These are phyloP conservation scores for Cyclopterus lumpus DNA, from an alignment of 2,797 vertebrate species.

Conservation along the genomic window DNA sequence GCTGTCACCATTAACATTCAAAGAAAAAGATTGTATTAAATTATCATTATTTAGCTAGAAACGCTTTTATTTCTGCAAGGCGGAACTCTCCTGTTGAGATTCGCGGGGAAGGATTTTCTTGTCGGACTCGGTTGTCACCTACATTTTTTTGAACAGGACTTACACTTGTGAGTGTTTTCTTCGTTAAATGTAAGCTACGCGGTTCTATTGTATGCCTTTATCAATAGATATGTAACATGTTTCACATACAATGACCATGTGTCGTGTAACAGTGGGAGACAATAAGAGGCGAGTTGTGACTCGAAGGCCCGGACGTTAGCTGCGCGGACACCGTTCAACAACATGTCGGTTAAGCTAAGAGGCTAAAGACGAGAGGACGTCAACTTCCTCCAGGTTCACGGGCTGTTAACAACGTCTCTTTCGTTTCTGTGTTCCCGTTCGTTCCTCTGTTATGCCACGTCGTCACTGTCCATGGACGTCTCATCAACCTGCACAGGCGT, in stretches of 20 bases:
- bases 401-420: background rate
- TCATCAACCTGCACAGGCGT: background rate
- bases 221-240: rapidly evolving
- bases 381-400: conserved; percentile 49
- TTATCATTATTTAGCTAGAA: background rate
- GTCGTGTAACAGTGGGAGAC: background rate
- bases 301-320: conserved; percentile 35
- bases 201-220: rapidly evolving
- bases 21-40: background rate
- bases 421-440: background rate
- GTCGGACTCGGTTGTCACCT: conserved; percentile 61
- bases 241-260: rapidly evolving
- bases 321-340: conserved; percentile 42
- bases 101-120: conserved; percentile 54
- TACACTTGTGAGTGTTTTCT: conserved; percentile 72
- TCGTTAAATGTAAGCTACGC: background rate
- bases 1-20: rapidly evolving
- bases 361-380: conserved; percentile 45
- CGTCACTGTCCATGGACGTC: background rate
- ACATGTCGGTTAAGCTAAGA: conserved; percentile 36
- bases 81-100: conserved; percentile 54
- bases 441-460: background rate
- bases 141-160: conserved; percentile 49
- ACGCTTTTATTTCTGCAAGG: background rate
- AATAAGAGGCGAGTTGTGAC: background rate